Evolutionary conservation across 2,113 vertebrate species (phyloP).

Genomic region (Acanthochromis polyacanthus): DNA sequence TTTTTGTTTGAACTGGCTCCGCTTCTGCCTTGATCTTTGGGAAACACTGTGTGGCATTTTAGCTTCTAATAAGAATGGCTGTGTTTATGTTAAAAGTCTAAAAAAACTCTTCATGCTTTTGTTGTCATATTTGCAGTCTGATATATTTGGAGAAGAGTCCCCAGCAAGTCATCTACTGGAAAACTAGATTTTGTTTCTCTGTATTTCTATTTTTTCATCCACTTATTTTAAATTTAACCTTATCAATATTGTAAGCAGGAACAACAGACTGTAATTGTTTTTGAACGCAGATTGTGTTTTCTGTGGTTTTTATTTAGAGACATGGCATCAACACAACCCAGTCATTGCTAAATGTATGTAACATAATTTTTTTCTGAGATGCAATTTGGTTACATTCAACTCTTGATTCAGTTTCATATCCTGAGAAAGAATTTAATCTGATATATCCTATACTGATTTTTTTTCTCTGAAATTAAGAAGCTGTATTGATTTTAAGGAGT

Average conservation of each 20-base stretch:
- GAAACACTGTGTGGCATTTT: background rate
- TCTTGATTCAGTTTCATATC: slow-evolving; percentile 1
- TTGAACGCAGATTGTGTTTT: background rate
- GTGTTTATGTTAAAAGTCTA: background rate
- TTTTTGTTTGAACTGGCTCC: background rate
- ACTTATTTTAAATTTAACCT: background rate
- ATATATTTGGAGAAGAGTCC: background rate
- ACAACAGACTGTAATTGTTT: background rate
- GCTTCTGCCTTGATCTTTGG: background rate
- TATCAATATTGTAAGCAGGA: background rate
- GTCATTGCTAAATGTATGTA: background rate
- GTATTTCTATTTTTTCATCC: background rate
- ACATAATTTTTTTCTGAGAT: background rate
- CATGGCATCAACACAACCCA: background rate
- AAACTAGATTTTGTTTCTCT: background rate
- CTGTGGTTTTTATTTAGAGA: slow-evolving; percentile 2
- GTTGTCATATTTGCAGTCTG: background rate
- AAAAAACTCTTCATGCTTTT: background rate
- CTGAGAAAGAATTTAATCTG: background rate
- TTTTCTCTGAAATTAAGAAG: too few relatives aligned
- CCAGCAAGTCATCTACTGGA: background rate
- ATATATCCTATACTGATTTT: too few relatives aligned
- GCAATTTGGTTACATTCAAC: background rate
- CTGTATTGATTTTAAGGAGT: too few relatives aligned
- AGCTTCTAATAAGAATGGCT: background rate